Evolutionary conservation across 2,113 vertebrate species (phyloP), one percentile per base, ranked within the genome.

Genomic region (Cyprinus carpio): DNA sequence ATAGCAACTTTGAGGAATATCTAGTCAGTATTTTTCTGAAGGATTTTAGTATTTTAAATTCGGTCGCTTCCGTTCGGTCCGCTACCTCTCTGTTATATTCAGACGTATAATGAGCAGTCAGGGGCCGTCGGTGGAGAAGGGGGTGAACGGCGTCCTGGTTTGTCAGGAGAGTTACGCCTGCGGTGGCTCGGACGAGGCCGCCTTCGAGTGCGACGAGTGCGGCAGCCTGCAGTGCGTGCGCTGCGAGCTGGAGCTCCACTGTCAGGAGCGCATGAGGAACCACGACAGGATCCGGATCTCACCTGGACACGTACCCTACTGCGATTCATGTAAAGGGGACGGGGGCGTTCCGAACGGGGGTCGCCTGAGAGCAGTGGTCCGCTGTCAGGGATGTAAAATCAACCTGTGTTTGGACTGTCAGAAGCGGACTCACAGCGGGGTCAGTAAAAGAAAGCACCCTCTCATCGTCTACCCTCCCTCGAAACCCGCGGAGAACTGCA

Each of bases 91-190:
- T 2, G 8, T 81, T 65, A 31, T 34, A 64, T 64, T 46, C 27
- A 62, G 27, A 4, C 40, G 20, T 49, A 93, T 90, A 62, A 99
- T 99, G 97, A 99, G 97, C 23, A 93, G 94, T 37, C 96, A 96
- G 85, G 93, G 95, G 7, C 90, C 93, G 76, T 92, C 93, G n/a
- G 90, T 75, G 15, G 96, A 97, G 85, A 96, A 96, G 86, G 95
- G 93, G n/a, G 92, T 95, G 87, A 96, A 92, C 88, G 93, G 95
- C 0, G 88, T 89, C 0, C 93, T 97, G 1, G 89, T 96, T 75
- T 99, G 98, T 90, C 98, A 99, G 92, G 98, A 99, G 88, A 99
- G 96, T 90, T 99, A 98, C 11, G 97, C 96, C 49, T 99, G 98
- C 60, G 96, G 97, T 2, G 98, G 98, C 18, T 94, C 96, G 0